A percentile compares a stretch with the other conserved stretches of the same genome.
phyloP scores from a whole-genome alignment of 2,797 vertebrate genomes.

The Lates japonicus region DNA sequence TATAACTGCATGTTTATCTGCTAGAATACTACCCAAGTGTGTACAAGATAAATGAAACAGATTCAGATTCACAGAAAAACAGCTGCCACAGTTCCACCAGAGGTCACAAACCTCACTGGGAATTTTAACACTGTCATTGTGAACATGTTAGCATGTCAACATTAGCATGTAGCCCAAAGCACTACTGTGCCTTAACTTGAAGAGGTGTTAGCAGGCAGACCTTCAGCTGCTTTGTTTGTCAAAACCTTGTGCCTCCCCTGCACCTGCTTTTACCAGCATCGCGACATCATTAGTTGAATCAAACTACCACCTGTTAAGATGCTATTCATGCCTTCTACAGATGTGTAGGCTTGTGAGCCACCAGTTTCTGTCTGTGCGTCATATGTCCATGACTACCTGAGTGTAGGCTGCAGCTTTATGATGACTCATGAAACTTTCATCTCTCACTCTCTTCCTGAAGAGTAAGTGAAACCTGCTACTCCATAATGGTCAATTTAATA shows the following conservation, averaged over 20 bases:
- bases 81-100: neutral
- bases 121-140: neutral
- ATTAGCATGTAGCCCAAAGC: neutral
- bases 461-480: neutral
- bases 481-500: neutral
- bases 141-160: neutral
- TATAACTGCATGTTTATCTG: neutral
- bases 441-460: neutral
- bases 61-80: neutral
- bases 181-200: neutral
- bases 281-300: neutral
- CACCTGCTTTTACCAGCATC: neutral
- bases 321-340: conserved; percentile 8
- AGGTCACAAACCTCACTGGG: neutral
- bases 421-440: conserved; percentile 21
- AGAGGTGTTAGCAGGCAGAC: neutral
- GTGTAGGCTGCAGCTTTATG: conserved; percentile 7
- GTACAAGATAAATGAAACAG: neutral
- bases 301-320: neutral
- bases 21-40: no score
- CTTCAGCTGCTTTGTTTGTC: no score
- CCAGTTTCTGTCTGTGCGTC: neutral
- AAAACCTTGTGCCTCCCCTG: no score
- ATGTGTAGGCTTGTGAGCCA: neutral
- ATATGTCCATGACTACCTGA: conserved; percentile 20